Conservation (phyloP, 2,113 vertebrate genomes). For the Pterophyllum scalare region DNA sequence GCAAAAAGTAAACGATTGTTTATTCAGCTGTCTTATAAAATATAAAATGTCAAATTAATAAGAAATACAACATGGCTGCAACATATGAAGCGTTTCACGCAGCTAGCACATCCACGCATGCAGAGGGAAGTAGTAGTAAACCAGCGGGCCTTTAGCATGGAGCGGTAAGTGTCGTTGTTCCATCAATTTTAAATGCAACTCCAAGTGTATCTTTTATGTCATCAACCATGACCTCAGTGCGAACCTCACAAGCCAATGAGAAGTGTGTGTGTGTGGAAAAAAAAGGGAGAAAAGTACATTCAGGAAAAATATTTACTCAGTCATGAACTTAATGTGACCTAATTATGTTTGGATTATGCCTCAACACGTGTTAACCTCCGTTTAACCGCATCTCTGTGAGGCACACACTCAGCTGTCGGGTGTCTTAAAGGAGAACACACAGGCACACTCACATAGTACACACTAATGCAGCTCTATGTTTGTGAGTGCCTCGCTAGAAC, state of each 20-base stretch:
- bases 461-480: background rate
- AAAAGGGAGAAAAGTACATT: background rate
- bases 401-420: slow-evolving; percentile 44
- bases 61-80: background rate
- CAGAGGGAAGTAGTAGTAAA: slow-evolving; percentile 15
- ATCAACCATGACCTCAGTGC: background rate
- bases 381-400: slow-evolving; percentile 47
- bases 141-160: slow-evolving; percentile 27
- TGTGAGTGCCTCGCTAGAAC: background rate
- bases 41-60: slow-evolving; percentile 31
- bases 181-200: slow-evolving; percentile 62
- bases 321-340: slow-evolving; percentile 60
- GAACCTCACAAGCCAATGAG: background rate
- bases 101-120: background rate
- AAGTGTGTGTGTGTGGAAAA: background rate
- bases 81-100: slow-evolving; percentile 17
- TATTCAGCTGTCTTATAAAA: slow-evolving; percentile 27
- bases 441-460: background rate
- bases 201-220: slow-evolving; percentile 8
- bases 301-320: slow-evolving; percentile 35
- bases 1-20: background rate
- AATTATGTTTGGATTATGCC: slow-evolving; percentile 58
- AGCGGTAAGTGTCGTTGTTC: slow-evolving; percentile 23
- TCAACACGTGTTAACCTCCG: slow-evolving; percentile 54
- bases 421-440: slow-evolving; percentile 28